Evolutionary conservation across 2,888 invertebrate species (phyloP).

Genomic region (Temnothorax unifasciatus): DNA sequence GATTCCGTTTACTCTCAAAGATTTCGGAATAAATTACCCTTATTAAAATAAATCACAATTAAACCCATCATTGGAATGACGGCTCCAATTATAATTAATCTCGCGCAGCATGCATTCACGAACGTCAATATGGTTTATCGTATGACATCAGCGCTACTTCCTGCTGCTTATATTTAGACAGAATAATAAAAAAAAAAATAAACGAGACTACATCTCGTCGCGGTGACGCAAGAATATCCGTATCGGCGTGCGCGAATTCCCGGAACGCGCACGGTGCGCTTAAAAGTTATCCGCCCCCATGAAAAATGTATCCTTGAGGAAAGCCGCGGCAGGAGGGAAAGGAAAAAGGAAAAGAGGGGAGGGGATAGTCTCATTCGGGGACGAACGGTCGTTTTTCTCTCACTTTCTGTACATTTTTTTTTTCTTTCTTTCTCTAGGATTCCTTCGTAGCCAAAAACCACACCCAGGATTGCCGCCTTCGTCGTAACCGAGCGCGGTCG

Average conservation of each 20-base stretch:
- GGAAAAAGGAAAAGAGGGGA: neutral
- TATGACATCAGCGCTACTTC: constrained; percentile 48
- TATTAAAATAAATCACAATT: neutral
- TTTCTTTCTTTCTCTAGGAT: constrained; percentile 1
- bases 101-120: neutral
- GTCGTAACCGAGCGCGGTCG: constrained; percentile 48
- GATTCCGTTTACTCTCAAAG: too few relatives aligned
- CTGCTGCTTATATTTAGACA: constrained; percentile 40
- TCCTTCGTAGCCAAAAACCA: constrained; percentile 72
- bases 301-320: constrained; percentile 30
- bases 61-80: neutral
- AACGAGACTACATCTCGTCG: neutral
- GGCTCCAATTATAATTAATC: constrained; percentile 20
- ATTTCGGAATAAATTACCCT: neutral
- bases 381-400: constrained; percentile 1
- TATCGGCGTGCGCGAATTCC: constrained; percentile 29
- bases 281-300: constrained; percentile 18
- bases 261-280: constrained; percentile 12
- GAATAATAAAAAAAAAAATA: constrained; percentile 29
- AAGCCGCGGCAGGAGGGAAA: neutral
- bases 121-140: constrained; percentile 33
- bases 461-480: constrained; percentile 65
- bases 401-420: constrained; percentile 9
- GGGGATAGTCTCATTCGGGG: neutral
- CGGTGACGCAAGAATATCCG: constrained; percentile 37